phyloP scores from a whole-genome alignment of 2,113 vertebrate genomes.

The Mus pahari region DNA sequence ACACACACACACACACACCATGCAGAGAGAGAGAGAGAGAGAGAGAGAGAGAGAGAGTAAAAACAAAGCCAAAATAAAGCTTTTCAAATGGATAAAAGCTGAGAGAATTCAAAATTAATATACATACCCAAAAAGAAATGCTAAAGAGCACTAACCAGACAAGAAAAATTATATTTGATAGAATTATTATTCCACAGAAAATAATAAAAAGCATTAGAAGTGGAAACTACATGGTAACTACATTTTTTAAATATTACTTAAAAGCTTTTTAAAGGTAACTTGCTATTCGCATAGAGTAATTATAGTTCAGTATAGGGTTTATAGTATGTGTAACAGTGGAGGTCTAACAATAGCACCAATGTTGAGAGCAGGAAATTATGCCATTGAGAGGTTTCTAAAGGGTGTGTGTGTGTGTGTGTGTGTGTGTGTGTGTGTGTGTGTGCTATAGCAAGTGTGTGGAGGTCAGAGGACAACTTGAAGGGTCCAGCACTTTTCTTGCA shows the following conservation, averaged over 20 bases:
- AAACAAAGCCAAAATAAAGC: not conserved
- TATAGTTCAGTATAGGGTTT: not conserved
- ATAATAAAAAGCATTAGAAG: conserved; percentile 19
- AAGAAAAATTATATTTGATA: not conserved
- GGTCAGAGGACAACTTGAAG: not conserved
- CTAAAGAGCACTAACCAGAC: conserved; percentile 28
- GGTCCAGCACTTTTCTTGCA: not conserved
- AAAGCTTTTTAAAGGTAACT: conserved; percentile 31
- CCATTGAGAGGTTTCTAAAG: not conserved
- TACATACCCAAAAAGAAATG: not conserved
- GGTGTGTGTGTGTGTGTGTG: not conserved
- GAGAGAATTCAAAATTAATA: not conserved
- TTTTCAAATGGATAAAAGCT: not conserved
- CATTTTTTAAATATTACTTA: not conserved
- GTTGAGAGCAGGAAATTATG: not conserved
- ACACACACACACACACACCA: not conserved
- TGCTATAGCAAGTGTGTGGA: not conserved
- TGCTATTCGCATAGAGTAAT: conserved; percentile 36
- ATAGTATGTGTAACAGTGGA: not conserved
- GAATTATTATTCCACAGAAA: conserved; percentile 32
- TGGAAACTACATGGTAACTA: conserved; percentile 7
- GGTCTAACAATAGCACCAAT: not conserved
- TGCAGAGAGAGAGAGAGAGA: not conserved
- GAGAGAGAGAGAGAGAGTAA: not conserved
- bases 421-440: too few relatives aligned